These are phyloP conservation scores for Verasper variegatus DNA, from an alignment of 2,113 vertebrate species.

Conservation along the genomic window DNA sequence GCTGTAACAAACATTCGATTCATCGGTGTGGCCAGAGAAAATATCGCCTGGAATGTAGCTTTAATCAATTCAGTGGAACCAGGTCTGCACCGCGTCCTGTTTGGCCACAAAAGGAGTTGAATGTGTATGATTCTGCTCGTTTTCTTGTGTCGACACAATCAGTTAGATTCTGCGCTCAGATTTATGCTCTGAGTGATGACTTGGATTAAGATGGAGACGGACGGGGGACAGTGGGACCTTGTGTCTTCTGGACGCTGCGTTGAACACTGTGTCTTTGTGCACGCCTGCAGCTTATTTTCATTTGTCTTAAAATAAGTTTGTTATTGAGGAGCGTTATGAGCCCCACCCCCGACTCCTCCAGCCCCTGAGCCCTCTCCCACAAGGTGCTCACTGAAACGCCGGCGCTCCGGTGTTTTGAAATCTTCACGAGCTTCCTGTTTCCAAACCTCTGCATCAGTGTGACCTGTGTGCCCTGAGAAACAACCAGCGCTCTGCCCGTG, in stretches of 20 bases:
- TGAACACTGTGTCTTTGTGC: conserved; percentile 49
- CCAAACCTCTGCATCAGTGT: conserved; percentile 6
- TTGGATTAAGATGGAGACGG: conserved; percentile 21
- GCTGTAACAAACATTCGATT: conserved; percentile 81
- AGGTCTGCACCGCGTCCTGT: conserved; percentile 61
- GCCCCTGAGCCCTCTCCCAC: conserved; percentile 45
- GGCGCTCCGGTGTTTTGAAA: conserved; percentile 8
- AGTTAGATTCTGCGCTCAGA: conserved; percentile 31
- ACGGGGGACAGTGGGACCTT: conserved; percentile 1
- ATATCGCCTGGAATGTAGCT: conserved; percentile 72
- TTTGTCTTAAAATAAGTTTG: conserved; percentile 66
- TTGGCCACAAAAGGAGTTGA: conserved; percentile 55
- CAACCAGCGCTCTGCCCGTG: neutral
- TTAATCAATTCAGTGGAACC: conserved; percentile 76
- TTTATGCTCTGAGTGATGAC: conserved; percentile 25
- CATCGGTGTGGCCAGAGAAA: conserved; percentile 72
- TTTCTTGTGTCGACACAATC: conserved; percentile 23
- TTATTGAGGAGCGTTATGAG: conserved; percentile 39
- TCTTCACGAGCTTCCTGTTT: conserved; percentile 55
- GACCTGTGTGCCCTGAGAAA: neutral
- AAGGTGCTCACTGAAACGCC: conserved; percentile 64
- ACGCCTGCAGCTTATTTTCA: conserved; percentile 58
- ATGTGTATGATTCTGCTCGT: conserved; percentile 39
- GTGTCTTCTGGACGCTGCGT: conserved; percentile 18
- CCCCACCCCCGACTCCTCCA: conserved; percentile 2